Evolutionary conservation across 2,888 invertebrate genomes (phyloP), one percentile per base, ranked within the genome.

Genomic region (Bruchidius siliquastri): DNA sequence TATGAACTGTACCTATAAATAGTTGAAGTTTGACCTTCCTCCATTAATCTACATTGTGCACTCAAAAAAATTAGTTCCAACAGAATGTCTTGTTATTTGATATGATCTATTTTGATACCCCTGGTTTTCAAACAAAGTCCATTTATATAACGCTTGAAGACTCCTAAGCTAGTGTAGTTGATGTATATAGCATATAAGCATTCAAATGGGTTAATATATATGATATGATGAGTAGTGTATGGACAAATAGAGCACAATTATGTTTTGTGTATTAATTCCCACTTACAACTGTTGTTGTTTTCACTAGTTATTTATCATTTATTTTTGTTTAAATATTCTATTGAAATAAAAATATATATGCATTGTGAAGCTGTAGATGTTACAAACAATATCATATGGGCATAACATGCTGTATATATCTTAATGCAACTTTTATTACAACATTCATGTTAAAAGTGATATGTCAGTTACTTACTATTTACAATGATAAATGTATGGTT

Each of bases 401-500:
- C 13, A 49, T 8, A 49, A 49, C 49, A 49, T 49, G 49, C 49
- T 49, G 49, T 49, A 49, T 49, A 49, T 49, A 49, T 8, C 49
- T 49, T 13, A 18, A 18, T 49, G n/a, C n/a, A 49, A 49, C 49
- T 1, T 49, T 49, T 49, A 3, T 49, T 49, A 13, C 49, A 49
- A 49, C 76, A 77, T 78, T 76, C 77, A 77, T 77, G 77, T 80
- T 76, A 77, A 76, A 79, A 78, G 78, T 80, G 79, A 79, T 79
- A 77, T 74, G 73, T 74, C 72, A 76, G 76, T 76, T 76, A 77
- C 77, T 75, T 78, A 77, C 77, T 76, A 79, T 79, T 77, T 75
- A 77, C 75, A 77, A 80, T 78, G 76, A 78, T 76, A 75, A 73
- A 75, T 78, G 74, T 81, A 79, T 77, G 77, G 80, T 81, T 80